Evolutionary conservation across 2,888 invertebrate species (phyloP), one percentile per base, ranked within the genome.

Genomic region (Mongoloraphidia duomilia): DNA sequence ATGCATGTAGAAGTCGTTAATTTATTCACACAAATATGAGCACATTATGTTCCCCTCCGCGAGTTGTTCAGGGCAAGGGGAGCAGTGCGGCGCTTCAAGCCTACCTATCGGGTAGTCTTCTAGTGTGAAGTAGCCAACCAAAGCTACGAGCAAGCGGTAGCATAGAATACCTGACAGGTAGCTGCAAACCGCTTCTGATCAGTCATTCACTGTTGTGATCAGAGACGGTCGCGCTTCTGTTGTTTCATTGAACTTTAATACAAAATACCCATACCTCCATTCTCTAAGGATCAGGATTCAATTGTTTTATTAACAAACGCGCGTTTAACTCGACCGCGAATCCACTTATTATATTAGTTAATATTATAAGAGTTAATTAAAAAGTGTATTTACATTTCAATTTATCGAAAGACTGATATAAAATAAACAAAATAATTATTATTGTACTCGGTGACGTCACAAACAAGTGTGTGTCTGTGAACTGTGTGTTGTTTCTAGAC

Each of bases 151-250:
- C 26, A 26, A 60, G 62, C 63, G 64, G 65, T 64, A 64, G 66
- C 65, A 60, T 58, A 59, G 61, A 59, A 63, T 61, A 65, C 65
- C 65, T 64, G 63, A 58, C 64, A 64, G 64, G 64, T 64, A 64
- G 64, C 62, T 58, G 60, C 61, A 57, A 54, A 58, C 57, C 55
- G 56, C 56, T 57, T 56, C 56, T 60, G 61, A 58, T 63, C 62
- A 64, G 62, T 67, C 68, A 67, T 67, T 68, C 67, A 65, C 64
- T 65, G 67, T 66, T 61, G 65, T 65, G 67, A 64, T 64, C 63
- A 66, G 66, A 59, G 62, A 39, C 58, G 61, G 63, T 60, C 65
- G 64, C 64, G 66, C 68, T 65, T 66, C 60, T 61, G 59, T 56
- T 56, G 26, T 26, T 26, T 26, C 26, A 26, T 6, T 26, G 26